These are phyloP conservation scores for Holothuria glaberrima DNA, from an alignment of 35 echinoderm and acorn worm genomes.

Conservation along the genomic window DNA sequence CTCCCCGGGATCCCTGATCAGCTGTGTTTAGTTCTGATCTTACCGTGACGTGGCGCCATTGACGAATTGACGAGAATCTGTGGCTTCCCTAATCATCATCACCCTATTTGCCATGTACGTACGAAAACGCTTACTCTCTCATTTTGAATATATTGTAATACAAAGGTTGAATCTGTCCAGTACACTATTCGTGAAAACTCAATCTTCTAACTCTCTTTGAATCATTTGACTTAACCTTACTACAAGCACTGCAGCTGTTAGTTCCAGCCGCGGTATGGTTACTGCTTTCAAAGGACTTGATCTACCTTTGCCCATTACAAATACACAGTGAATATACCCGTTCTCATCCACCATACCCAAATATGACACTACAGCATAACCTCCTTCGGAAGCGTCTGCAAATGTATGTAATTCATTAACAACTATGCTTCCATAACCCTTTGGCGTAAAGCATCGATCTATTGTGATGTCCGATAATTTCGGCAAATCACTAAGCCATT, in stretches of 20 bases:
- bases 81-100: background rate
- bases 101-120: constrained; percentile 66
- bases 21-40: background rate
- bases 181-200: constrained; percentile 13
- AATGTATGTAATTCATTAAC: constrained; percentile 32
- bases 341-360: constrained; percentile 8
- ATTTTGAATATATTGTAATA: constrained; percentile 67
- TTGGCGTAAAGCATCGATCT: background rate
- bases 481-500: constrained; percentile 24
- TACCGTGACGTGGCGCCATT: too few relatives aligned
- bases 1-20: background rate
- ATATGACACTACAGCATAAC: constrained; percentile 22
- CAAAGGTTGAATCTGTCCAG: constrained; percentile 66
- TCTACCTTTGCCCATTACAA: constrained; percentile 62
- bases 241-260: constrained; percentile 55
- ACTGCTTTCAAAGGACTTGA: constrained; percentile 36
- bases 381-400: constrained; percentile 11
- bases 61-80: background rate
- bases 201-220: constrained; percentile 41
- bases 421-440: background rate
- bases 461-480: background rate
- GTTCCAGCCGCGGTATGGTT: constrained; percentile 59
- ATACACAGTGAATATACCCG: constrained; percentile 39
- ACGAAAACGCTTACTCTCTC: constrained; percentile 12
- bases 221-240: constrained; percentile 47